These are phyloP conservation scores for Colaptes auratus DNA, from an alignment of 2,113 vertebrate genomes.

Conservation along the genomic window DNA sequence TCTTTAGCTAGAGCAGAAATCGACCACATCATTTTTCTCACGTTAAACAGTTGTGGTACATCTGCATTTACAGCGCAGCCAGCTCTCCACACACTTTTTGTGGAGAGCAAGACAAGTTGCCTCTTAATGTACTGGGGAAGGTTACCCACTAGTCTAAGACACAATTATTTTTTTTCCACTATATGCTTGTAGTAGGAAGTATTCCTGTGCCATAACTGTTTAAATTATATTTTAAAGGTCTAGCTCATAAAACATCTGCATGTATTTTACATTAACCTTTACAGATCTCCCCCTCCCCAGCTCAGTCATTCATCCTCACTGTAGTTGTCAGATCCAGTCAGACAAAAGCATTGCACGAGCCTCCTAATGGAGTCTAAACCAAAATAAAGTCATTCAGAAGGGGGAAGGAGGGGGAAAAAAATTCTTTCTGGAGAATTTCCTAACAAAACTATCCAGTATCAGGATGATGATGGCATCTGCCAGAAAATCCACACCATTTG, in stretches of 20 bases:
- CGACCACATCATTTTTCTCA: background rate
- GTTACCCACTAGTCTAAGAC: background rate
- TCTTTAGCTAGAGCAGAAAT: background rate
- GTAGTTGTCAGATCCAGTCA: background rate
- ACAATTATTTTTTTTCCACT: background rate
- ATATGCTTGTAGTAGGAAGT: background rate
- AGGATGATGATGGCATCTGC: background rate
- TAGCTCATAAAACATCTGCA: background rate
- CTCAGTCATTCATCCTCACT: background rate
- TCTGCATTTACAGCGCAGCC: background rate
- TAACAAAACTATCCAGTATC: background rate
- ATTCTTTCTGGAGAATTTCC: background rate
- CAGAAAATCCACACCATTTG: background rate
- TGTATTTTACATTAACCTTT: conserved; percentile 38
- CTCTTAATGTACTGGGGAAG: background rate
- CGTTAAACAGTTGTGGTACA: background rate
- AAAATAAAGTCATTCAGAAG: background rate
- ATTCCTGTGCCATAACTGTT: background rate
- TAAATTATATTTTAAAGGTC: conserved; percentile 44
- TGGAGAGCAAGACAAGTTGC: background rate
- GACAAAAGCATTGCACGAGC: background rate
- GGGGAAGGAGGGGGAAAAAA: background rate
- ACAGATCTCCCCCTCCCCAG: background rate
- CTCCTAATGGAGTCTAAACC: background rate
- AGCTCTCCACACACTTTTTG: background rate